Evolutionary conservation across 2,797 vertebrate species (phyloP), one percentile per base, ranked within the genome.

Genomic region (Platalea minor): DNA sequence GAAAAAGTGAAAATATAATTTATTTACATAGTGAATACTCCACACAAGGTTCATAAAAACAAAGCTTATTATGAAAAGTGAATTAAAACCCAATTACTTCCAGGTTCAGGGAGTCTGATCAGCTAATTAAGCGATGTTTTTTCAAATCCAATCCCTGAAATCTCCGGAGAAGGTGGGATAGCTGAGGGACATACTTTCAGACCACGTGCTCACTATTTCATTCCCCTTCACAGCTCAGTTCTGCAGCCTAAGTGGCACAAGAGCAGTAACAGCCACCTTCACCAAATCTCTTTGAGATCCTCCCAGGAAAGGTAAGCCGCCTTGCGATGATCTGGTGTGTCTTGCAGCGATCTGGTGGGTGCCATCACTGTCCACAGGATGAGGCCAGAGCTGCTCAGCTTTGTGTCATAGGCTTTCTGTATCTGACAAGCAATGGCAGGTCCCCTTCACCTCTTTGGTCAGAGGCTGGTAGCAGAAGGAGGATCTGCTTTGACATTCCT

Each of bases 41-140:
- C 63, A 74, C 65, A 84, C 43, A 85, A 84, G 31, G 73, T 93
- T 97, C 91, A 93, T 96, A 95, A 95, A 95, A 94, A 50, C 79
- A 95, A 92, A 95, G 61, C 59, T 39, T 69, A 43, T 88, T 92
- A 84, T 70, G 65, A 94, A 70, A 96, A 93, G 50, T 57, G 82
- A 97, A 93, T 75, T 92, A 91, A 92, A 95, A 33, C 31, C 17
- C 87, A 56, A 85, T 94, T 88, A 80, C 81, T 96, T 95, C 94
- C 93, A 95, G 82, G 59, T 84, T 95, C 80, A 54, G 41, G 45
- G 68, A 84, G 33, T 69, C 76, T 89, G 61, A 92, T 65, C 39
- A 93, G 82, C 57, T 93, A 94, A 92, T 93, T 96, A 91, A 83
- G 50, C 37, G 78, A 41, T 33, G 19, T 51, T 75, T 94, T 95